These are phyloP conservation scores for Acholoe squamosa DNA, from an alignment of 2,888 invertebrate species.

Conservation along the genomic window DNA sequence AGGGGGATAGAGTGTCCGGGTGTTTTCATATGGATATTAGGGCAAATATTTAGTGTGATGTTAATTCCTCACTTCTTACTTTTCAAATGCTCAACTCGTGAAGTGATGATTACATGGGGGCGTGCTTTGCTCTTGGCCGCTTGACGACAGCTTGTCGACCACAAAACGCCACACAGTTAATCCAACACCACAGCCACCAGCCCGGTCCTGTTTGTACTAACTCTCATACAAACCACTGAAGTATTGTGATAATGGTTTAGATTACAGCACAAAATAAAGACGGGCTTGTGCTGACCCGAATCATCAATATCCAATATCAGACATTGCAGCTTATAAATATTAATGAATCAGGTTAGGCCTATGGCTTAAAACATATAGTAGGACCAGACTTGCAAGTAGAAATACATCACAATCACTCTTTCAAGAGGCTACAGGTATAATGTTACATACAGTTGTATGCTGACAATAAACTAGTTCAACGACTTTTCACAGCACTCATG, in stretches of 20 bases:
- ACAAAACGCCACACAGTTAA: not conserved
- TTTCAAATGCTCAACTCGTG: constrained; percentile 5
- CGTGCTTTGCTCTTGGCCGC: not conserved
- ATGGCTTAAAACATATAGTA: no score
- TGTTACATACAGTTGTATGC: no score
- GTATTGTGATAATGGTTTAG: constrained; percentile 12
- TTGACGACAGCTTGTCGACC: constrained; percentile 12
- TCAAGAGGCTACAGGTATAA: no score
- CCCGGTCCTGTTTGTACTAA: not conserved
- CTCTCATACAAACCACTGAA: not conserved
- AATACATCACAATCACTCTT: no score
- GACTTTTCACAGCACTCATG: no score
- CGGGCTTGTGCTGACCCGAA: no score
- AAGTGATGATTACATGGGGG: not conserved
- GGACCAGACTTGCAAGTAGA: no score
- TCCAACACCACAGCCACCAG: not conserved
- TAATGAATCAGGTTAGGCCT: no score
- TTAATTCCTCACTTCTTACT: not conserved
- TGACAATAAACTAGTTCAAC: no score
- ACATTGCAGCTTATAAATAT: no score
- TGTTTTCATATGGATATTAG: not conserved
- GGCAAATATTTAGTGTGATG: not conserved
- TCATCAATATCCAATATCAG: no score
- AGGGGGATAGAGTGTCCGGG: not conserved
- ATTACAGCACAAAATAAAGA: not conserved